A percentile compares a stretch with the other conserved stretches of the same genome.
phyloP scores from a whole-genome alignment of 2,888 invertebrate genomes.

The Agrotis clavis region DNA sequence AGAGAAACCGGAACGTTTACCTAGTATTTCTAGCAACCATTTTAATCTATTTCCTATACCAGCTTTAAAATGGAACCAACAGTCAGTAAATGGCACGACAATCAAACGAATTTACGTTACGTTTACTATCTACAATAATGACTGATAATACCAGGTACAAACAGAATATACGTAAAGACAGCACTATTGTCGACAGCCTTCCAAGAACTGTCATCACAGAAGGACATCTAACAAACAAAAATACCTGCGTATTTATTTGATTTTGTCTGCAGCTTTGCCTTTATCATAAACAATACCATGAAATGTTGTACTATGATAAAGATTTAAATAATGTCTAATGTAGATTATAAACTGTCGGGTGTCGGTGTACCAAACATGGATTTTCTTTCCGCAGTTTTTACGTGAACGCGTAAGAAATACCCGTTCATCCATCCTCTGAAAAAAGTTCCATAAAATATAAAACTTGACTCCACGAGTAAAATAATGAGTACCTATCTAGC shows the following conservation, averaged over 20 bases:
- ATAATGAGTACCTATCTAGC: constrained; percentile 41
- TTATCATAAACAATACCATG: no score
- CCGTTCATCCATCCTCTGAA: no score
- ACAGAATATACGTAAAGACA: constrained; percentile 43
- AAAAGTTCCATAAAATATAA: neutral
- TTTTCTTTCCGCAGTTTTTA: no score
- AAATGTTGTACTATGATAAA: no score
- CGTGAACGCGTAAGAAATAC: no score
- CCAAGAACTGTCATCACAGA: constrained; percentile 44
- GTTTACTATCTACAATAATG: constrained; percentile 31
- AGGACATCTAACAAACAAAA: constrained; percentile 43
- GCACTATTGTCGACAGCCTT: constrained; percentile 41
- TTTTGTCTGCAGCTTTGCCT: no score
- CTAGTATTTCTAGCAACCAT: neutral
- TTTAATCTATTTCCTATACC: neutral
- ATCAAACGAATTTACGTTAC: constrained; percentile 23
- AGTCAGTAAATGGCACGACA: constrained; percentile 7
- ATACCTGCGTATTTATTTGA: neutral
- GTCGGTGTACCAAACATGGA: no score
- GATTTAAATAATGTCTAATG: no score
- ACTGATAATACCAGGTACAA: constrained; percentile 28
- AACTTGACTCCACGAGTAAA: constrained; percentile 32
- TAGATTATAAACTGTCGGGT: no score
- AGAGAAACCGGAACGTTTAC: no score
- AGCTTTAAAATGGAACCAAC: neutral